Percentiles rank a stretch among this genome's conserved stretches.
These are phyloP conservation scores for Lepidonotus clava DNA, from an alignment of 2,888 invertebrate genomes.

Conservation along the genomic window DNA sequence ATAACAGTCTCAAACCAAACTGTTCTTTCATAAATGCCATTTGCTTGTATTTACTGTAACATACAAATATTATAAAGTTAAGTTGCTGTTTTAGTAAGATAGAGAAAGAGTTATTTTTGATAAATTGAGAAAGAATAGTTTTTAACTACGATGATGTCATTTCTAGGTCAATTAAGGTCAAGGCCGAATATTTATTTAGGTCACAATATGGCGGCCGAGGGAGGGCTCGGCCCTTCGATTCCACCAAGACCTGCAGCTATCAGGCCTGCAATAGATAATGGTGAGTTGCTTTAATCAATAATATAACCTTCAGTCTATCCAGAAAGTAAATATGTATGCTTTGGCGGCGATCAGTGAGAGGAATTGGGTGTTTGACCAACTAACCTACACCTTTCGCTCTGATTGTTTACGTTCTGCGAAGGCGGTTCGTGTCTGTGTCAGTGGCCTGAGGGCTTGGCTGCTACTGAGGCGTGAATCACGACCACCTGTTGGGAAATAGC, in stretches of 20 bases:
- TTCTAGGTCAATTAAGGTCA: slow-evolving; percentile 26
- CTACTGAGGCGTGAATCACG: too few species aligned
- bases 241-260: not conserved
- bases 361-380: not conserved
- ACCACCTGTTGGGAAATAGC: too few species aligned
- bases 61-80: too few species aligned
- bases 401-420: not conserved
- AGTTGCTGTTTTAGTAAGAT: too few species aligned
- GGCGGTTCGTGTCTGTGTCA: too few species aligned
- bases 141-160: not conserved
- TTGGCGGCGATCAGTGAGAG: not conserved
- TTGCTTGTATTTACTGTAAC: too few species aligned
- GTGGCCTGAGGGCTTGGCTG: too few species aligned
- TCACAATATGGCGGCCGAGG: slow-evolving; percentile 44
- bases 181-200: slow-evolving; percentile 31
- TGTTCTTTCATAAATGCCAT: too few species aligned
- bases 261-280: not conserved
- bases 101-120: too few species aligned
- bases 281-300: not conserved
- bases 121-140: too few species aligned
- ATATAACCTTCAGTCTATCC: not conserved
- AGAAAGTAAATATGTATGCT: not conserved
- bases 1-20: not conserved
- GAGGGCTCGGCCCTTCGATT: slow-evolving; percentile 28
- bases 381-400: not conserved